Evolutionary conservation across 2,113 vertebrate species (phyloP).

Genomic region (Coregonus clupeaformis): DNA sequence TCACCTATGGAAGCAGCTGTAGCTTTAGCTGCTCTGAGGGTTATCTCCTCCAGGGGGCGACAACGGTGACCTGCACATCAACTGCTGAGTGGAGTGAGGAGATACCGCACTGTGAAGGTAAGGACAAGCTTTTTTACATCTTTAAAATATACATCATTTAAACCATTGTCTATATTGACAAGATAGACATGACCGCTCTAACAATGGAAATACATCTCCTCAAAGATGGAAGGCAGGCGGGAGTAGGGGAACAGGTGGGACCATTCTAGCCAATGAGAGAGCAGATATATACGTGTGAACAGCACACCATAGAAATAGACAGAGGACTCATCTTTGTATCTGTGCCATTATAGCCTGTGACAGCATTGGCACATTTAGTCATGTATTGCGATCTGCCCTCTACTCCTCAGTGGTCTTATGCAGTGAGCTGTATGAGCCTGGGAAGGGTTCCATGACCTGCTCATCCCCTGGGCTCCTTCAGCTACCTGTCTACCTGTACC

Average conservation of each 20-base stretch:
- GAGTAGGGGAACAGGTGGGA: too few species aligned
- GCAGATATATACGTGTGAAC: too few species aligned
- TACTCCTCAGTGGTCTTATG: slow-evolving; percentile 60
- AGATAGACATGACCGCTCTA: too few species aligned
- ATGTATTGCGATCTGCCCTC: background rate
- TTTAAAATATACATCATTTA: background rate
- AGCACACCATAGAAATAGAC: too few species aligned
- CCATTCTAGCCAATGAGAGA: too few species aligned
- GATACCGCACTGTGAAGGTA: slow-evolving; percentile 77
- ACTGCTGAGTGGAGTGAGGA: slow-evolving; percentile 69
- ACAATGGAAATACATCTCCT: too few species aligned
- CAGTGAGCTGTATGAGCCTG: slow-evolving; percentile 29
- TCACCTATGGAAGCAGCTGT: slow-evolving; percentile 75
- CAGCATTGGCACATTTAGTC: background rate
- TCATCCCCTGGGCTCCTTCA: slow-evolving; percentile 47
- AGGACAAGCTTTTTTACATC: background rate
- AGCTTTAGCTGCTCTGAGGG: slow-evolving; percentile 71
- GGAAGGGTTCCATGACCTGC: slow-evolving; percentile 45
- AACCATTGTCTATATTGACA: too few species aligned
- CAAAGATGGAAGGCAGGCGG: too few species aligned
- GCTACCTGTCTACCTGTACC: slow-evolving; percentile 62
- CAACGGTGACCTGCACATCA: slow-evolving; percentile 61
- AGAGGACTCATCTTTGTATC: too few species aligned
- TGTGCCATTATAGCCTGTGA: background rate
- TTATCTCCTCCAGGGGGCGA: slow-evolving; percentile 63